A percentile compares a stretch with the other conserved stretches of the same genome.
phyloP scores from a whole-genome alignment of 2,797 vertebrate genomes.

The Lophius americanus region DNA sequence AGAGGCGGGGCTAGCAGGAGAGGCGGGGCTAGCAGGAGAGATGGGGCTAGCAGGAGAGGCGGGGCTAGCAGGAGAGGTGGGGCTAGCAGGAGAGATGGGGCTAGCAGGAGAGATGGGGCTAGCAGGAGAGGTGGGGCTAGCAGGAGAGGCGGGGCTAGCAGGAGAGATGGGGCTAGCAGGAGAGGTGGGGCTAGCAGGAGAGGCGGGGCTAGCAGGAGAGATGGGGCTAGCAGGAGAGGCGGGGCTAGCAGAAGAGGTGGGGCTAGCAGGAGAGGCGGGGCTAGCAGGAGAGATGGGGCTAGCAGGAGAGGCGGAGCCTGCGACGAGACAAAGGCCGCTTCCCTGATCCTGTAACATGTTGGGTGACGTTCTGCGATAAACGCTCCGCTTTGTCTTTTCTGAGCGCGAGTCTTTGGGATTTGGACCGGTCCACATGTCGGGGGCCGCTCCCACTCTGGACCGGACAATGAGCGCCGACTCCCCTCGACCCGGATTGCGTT shows the following conservation, averaged over 20 bases:
- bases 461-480: conserved; percentile 78
- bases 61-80: too few species aligned
- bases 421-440: conserved; percentile 67
- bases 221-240: too few species aligned
- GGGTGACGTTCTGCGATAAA: conserved; percentile 78
- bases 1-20: background rate
- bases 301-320: conserved; percentile 33
- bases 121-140: too few species aligned
- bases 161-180: conserved; percentile 16
- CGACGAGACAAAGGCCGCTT: conserved; percentile 64
- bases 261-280: too few species aligned
- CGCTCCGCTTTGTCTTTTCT: conserved; percentile 67
- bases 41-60: too few species aligned
- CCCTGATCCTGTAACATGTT: conserved; percentile 77
- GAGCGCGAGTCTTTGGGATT: conserved; percentile 73
- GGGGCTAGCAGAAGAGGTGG: too few species aligned
- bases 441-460: conserved; percentile 76
- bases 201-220: too few species aligned
- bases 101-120: too few species aligned
- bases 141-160: background rate
- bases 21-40: background rate
- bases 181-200: too few species aligned
- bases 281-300: background rate
- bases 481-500: conserved; percentile 73
- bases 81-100: too few species aligned